Percentiles rank a stretch among this genome's conserved stretches.
phyloP scores from a whole-genome alignment of 2,888 invertebrate genomes.

The Epinotia brunnichana region DNA sequence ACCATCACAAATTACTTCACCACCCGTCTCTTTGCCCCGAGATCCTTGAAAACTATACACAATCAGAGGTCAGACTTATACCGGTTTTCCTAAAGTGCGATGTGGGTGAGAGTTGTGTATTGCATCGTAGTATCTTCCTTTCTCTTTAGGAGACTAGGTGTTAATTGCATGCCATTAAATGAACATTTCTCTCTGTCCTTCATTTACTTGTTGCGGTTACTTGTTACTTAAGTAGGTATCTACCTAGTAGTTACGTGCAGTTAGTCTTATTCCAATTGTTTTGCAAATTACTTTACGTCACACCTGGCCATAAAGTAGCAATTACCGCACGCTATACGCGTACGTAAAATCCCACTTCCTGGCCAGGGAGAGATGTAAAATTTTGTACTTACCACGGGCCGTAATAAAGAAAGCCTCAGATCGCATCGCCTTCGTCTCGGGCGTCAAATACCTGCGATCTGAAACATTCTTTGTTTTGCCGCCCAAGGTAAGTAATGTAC shows the following conservation, averaged over 20 bases:
- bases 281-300: too few species aligned
- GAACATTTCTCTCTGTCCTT: background rate
- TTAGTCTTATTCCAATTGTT: background rate
- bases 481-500: too few species aligned
- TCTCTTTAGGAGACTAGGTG: conserved; percentile 8
- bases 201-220: background rate
- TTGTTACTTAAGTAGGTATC: too few species aligned
- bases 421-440: too few species aligned
- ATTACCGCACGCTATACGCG: too few species aligned
- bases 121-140: background rate
- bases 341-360: too few species aligned
- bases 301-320: too few species aligned
- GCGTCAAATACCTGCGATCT: too few species aligned
- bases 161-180: conserved; percentile 7
- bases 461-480: too few species aligned
- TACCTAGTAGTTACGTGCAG: background rate
- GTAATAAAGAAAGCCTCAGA: too few species aligned
- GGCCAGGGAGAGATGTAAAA: too few species aligned
- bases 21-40: background rate
- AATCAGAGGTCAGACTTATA: background rate
- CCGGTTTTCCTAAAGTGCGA: background rate
- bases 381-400: too few species aligned
- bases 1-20: background rate
- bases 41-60: background rate
- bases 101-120: background rate